Percentiles rank a stretch among this genome's conserved stretches.
These are phyloP conservation scores for Gadopsis marmoratus DNA, from an alignment of 2,797 vertebrate species.

Conservation along the genomic window DNA sequence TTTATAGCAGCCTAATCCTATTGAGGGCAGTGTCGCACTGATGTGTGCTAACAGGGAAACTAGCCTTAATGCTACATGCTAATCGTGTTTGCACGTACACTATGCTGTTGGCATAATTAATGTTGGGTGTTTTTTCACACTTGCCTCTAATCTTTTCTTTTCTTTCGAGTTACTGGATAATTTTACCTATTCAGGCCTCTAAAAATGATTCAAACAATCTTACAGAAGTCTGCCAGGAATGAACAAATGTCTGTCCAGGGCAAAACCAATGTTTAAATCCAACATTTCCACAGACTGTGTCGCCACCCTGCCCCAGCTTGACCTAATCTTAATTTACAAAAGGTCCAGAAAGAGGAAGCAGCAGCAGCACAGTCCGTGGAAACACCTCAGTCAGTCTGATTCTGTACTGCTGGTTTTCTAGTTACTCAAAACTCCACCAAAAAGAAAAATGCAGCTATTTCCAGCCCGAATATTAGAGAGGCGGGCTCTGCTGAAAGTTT, in stretches of 20 bases:
- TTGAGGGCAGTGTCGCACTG: constrained; percentile 65
- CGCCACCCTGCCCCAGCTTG: not conserved
- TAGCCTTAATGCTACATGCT: constrained; percentile 10
- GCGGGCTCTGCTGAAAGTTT: no score
- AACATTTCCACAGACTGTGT: not conserved
- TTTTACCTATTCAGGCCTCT: no score
- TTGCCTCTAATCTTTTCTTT: no score
- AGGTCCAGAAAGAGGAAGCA: not conserved
- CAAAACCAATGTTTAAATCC: not conserved
- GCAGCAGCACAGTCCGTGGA: not conserved
- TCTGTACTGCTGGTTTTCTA: no score
- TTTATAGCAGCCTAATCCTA: constrained; percentile 86
- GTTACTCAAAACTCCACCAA: no score
- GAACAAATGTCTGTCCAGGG: not conserved
- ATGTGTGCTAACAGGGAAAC: constrained; percentile 48
- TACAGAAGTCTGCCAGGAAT: not conserved
- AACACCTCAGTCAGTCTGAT: not conserved
- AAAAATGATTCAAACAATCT: no score
- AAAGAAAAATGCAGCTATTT: no score
- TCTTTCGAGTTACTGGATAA: no score
- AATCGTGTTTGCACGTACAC: not conserved
- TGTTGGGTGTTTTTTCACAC: no score
- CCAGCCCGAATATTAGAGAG: no score
- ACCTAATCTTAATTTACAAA: not conserved
- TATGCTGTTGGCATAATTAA: no score